Conservation (phyloP, 35 echinoderm and acorn worm genomes). For the Patiria miniata region DNA sequence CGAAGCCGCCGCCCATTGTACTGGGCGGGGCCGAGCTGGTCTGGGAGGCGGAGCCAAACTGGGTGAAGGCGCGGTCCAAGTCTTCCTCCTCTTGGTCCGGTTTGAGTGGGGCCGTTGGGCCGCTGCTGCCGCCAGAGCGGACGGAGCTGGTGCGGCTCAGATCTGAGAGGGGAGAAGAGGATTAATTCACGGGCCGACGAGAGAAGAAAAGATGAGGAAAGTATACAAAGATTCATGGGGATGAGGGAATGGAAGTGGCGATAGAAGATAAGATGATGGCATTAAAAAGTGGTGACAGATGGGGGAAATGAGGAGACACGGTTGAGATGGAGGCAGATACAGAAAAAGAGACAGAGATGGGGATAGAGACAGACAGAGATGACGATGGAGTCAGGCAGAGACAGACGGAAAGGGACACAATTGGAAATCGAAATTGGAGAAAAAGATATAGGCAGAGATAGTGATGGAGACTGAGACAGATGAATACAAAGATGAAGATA, state of each 20-base stretch:
- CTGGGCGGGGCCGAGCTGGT: background rate
- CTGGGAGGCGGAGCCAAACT: constrained; percentile 35
- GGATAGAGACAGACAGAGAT: too few species aligned
- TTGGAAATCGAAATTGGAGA: too few species aligned
- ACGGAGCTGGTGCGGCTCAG: constrained; percentile 95
- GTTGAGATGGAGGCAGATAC: background rate
- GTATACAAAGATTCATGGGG: background rate
- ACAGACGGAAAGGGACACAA: too few species aligned
- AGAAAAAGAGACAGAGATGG: too few species aligned
- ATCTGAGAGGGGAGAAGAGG: constrained; percentile 53
- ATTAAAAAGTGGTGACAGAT: background rate
- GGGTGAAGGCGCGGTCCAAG: constrained; percentile 85
- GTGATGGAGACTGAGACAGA: too few species aligned
- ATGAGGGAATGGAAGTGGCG: too few species aligned
- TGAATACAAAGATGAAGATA: too few species aligned
- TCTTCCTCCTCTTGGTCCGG: constrained; percentile 68
- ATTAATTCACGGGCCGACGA: constrained; percentile 19
- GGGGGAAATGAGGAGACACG: background rate
- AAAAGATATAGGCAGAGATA: too few species aligned
- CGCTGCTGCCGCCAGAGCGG: constrained; percentile 75
- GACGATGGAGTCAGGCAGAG: too few species aligned
- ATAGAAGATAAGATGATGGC: background rate
- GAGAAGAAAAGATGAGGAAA: background rate
- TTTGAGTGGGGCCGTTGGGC: constrained; percentile 32
- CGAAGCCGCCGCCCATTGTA: constrained; percentile 32